Percentiles rank a stretch among this genome's conserved stretches.
phyloP scores from a whole-genome alignment of 2,113 vertebrate genomes.

The Notechis scutatus region DNA sequence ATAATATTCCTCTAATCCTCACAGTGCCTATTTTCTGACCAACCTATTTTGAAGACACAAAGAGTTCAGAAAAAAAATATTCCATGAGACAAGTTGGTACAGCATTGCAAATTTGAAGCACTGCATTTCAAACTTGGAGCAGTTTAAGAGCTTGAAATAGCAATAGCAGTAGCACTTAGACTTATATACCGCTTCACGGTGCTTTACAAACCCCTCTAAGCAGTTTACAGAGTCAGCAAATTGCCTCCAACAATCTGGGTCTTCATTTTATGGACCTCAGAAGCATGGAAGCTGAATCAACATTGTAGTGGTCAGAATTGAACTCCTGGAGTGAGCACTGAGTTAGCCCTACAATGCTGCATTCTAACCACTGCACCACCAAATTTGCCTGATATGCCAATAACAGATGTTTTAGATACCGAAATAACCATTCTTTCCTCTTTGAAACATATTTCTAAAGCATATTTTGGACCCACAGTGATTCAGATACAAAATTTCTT shows the following conservation, averaged over 20 bases:
- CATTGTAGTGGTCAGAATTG: too few relatives aligned
- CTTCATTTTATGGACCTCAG: too few relatives aligned
- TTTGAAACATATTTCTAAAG: not conserved
- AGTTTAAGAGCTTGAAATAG: not conserved
- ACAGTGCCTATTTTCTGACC: not conserved
- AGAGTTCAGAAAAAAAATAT: not conserved
- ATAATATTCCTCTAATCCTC: not conserved
- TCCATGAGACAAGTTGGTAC: not conserved
- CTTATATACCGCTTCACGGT: too few relatives aligned
- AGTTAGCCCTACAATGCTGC: too few relatives aligned
- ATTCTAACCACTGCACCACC: not conserved
- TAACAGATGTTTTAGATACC: not conserved
- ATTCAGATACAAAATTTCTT: not conserved
- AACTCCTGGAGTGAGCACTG: too few relatives aligned
- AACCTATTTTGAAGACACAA: not conserved
- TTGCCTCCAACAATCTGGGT: too few relatives aligned
- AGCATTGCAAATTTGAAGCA: not conserved
- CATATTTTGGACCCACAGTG: not conserved
- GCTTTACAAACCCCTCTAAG: too few relatives aligned
- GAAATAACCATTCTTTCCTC: not conserved
- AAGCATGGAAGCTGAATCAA: too few relatives aligned
- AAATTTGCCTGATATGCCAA: not conserved
- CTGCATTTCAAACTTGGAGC: not conserved
- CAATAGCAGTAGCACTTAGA: too few relatives aligned
- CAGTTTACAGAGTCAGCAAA: too few relatives aligned